Conservation (phyloP, 1,140 invertebrate genomes). For the Prorops nasuta region DNA sequence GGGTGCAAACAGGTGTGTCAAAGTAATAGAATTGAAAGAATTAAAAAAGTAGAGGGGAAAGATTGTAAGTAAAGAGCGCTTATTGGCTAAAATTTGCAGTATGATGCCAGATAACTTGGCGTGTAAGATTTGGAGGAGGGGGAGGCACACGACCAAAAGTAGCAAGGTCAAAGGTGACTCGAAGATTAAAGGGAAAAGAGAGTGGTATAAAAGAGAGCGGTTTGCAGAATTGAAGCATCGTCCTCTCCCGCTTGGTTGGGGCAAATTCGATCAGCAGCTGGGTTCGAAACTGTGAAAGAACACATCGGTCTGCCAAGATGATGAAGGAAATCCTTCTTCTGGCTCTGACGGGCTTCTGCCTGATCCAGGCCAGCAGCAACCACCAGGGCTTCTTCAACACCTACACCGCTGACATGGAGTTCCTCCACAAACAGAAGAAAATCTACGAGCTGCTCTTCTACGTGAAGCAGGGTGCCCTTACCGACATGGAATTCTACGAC, state of each 20-base stretch:
- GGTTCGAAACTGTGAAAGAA: too few species aligned
- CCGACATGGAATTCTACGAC: conserved; percentile 52
- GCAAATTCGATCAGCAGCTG: too few species aligned
- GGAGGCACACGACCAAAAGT: background rate
- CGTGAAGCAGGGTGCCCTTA: conserved; percentile 59
- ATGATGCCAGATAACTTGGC: background rate
- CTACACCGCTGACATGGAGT: conserved; percentile 33
- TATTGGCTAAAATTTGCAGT: background rate
- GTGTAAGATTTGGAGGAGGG: background rate
- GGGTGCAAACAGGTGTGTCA: too few species aligned
- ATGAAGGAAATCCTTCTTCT: conserved; percentile 17
- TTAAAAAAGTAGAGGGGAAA: too few species aligned
- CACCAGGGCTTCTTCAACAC: too few species aligned
- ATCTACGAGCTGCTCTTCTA: conserved; percentile 64
- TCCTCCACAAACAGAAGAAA: conserved; percentile 60
- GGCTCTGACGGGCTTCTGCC: conserved; percentile 16
- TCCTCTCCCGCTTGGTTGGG: conserved; percentile 1
- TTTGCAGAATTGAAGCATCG: background rate
- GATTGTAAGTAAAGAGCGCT: background rate
- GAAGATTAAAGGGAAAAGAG: conserved; percentile 12
- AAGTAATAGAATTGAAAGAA: background rate
- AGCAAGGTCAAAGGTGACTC: conserved; percentile 6
- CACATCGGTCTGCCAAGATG: conserved; percentile 8
- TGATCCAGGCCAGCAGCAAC: background rate
- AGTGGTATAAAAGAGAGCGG: conserved; percentile 16